phyloP scores from a whole-genome alignment of 2,797 vertebrate species.

The Chrosomus eos region DNA sequence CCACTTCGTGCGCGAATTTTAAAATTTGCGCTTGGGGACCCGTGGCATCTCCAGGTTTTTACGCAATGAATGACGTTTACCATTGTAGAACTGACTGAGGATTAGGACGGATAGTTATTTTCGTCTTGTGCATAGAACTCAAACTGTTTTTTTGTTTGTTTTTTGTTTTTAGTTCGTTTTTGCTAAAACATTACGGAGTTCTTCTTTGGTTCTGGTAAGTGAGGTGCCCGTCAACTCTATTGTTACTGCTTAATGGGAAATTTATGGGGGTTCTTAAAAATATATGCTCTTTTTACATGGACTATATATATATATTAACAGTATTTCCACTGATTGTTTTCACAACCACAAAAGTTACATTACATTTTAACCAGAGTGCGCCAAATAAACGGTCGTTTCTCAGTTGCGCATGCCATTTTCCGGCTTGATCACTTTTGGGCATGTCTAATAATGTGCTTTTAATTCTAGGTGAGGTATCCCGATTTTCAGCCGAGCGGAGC shows the following conservation, averaged over 20 bases:
- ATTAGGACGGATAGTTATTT: background rate
- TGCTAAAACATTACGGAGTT: conserved; percentile 5
- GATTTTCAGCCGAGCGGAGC: background rate
- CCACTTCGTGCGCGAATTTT: conserved; percentile 24
- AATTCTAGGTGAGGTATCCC: background rate
- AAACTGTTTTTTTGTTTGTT: background rate
- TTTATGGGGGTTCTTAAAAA: background rate
- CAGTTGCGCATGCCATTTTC: background rate
- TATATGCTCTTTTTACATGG: background rate
- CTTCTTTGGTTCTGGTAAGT: conserved; percentile 50
- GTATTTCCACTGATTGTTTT: background rate
- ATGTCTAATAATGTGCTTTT: background rate
- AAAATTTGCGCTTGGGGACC: conserved; percentile 13
- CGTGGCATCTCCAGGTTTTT: conserved; percentile 32
- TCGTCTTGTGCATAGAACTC: background rate
- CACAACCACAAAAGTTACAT: background rate
- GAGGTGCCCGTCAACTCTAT: background rate
- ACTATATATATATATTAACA: background rate
- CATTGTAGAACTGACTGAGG: conserved; percentile 4
- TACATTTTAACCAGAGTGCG: background rate
- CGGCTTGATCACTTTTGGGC: background rate
- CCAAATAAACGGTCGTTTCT: background rate
- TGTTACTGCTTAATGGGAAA: background rate
- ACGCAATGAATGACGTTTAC: conserved; percentile 9
- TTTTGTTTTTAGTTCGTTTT: background rate